Conservation (phyloP, 2,888 invertebrate genomes). For the Eupithecia subumbrata region DNA sequence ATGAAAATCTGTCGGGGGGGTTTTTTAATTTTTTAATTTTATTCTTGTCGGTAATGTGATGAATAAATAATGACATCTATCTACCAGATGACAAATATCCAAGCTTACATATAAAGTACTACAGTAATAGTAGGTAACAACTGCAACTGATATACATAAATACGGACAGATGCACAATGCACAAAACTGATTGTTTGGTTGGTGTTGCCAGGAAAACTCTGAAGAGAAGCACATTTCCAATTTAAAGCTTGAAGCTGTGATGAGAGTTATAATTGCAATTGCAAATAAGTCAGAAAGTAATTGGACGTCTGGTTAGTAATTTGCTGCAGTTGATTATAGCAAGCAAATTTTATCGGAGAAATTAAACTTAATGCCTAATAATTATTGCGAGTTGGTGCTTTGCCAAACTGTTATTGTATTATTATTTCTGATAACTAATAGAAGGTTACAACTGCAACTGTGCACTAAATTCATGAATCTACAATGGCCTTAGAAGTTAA, state of each 20-base stretch:
- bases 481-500: background rate
- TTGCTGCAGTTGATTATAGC: conserved; percentile 15
- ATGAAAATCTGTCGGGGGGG: too few relatives aligned
- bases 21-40: too few relatives aligned
- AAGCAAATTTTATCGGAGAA: conserved; percentile 20
- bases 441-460: background rate
- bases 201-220: background rate
- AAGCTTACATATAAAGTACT: too few relatives aligned
- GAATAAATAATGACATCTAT: too few relatives aligned
- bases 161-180: too few relatives aligned
- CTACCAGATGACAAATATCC: too few relatives aligned
- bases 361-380: conserved; percentile 36
- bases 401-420: conserved; percentile 32
- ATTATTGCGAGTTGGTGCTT: conserved; percentile 29
- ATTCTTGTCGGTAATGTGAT: too few relatives aligned
- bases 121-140: too few relatives aligned
- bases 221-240: background rate
- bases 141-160: too few relatives aligned
- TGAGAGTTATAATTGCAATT: background rate
- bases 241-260: background rate
- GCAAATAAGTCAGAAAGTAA: background rate
- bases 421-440: conserved; percentile 18
- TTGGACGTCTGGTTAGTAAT: background rate
- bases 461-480: background rate
- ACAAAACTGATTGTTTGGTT: background rate